These are phyloP conservation scores for Lypha dubia DNA, from an alignment of 2,888 invertebrate species.

Conservation along the genomic window DNA sequence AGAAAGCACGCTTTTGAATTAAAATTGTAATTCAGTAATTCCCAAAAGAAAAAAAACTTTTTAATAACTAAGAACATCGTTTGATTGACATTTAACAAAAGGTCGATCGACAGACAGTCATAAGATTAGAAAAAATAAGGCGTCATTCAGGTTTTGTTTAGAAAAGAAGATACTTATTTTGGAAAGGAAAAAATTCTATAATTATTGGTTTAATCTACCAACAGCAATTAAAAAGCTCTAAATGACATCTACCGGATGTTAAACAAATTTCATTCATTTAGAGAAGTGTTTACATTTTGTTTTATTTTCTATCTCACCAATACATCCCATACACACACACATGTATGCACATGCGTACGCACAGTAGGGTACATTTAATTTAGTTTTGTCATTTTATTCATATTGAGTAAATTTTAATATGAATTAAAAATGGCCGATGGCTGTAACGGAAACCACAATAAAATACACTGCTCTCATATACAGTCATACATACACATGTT, in stretches of 20 bases:
- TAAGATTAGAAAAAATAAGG: conserved; percentile 2
- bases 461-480: too few relatives aligned
- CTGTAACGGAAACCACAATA: conserved; percentile 20
- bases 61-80: conserved; percentile 34
- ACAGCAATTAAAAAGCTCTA: conserved; percentile 15
- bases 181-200: not conserved
- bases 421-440: conserved; percentile 17
- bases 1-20: too few relatives aligned
- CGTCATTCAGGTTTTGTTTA: conserved; percentile 27
- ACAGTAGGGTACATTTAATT: too few relatives aligned
- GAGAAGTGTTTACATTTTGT: conserved; percentile 4
- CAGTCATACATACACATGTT: not conserved
- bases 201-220: conserved; percentile 5
- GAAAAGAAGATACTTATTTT: not conserved
- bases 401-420: not conserved
- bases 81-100: conserved; percentile 67
- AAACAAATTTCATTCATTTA: conserved; percentile 2
- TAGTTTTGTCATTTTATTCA: not conserved
- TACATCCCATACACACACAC: too few relatives aligned
- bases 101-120: not conserved
- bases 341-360: too few relatives aligned
- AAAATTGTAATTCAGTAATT: too few relatives aligned
- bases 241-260: conserved; percentile 42
- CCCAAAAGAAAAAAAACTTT: too few relatives aligned
- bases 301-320: not conserved